Percentiles rank a stretch among this genome's conserved stretches.
phyloP scores from a whole-genome alignment of 2,113 vertebrate species.

The Mugil cephalus region DNA sequence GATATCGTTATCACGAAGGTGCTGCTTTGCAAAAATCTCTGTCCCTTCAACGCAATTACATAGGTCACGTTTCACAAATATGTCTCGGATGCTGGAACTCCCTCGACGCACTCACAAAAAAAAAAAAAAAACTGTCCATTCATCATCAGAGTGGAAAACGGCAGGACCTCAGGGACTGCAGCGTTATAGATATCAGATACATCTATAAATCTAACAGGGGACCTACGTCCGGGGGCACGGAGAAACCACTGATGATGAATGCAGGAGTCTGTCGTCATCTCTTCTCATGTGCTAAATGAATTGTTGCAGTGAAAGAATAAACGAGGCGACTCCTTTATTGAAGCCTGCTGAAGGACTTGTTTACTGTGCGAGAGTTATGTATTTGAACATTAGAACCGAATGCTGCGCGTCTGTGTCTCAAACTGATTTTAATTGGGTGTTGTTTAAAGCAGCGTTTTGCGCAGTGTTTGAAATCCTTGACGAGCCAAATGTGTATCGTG shows the following conservation, averaged over 20 bases:
- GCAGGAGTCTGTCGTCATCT: conserved; percentile 46
- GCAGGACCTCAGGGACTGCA: conserved; percentile 57
- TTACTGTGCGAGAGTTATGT: conserved; percentile 28
- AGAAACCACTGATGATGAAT: conserved; percentile 62
- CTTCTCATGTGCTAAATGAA: conserved; percentile 62
- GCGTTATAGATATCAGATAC: conserved; percentile 53
- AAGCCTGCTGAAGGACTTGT: conserved; percentile 19
- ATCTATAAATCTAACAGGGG: conserved; percentile 66
- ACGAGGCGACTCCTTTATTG: conserved; percentile 49
- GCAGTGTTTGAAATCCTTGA: too few relatives aligned
- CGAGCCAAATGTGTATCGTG: too few relatives aligned
- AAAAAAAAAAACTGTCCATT: conserved; percentile 57
- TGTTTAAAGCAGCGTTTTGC: conserved; percentile 2
- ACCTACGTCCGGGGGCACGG: conserved; percentile 58
- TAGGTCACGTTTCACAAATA: conserved; percentile 15
- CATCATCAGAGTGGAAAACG: conserved; percentile 55
- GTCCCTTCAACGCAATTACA: conserved; percentile 13
- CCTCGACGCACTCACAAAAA: conserved; percentile 9
- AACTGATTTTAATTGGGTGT: conserved; percentile 30
- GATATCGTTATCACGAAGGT: conserved; percentile 42
- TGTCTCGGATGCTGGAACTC: conserved; percentile 28
- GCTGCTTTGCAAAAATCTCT: conserved; percentile 22
- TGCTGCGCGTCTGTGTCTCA: conserved; percentile 14
- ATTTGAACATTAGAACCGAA: conserved; percentile 18
- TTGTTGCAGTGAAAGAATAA: conserved; percentile 38